phyloP scores from a whole-genome alignment of 2,797 vertebrate genomes.

The Decapterus maruadsi region DNA sequence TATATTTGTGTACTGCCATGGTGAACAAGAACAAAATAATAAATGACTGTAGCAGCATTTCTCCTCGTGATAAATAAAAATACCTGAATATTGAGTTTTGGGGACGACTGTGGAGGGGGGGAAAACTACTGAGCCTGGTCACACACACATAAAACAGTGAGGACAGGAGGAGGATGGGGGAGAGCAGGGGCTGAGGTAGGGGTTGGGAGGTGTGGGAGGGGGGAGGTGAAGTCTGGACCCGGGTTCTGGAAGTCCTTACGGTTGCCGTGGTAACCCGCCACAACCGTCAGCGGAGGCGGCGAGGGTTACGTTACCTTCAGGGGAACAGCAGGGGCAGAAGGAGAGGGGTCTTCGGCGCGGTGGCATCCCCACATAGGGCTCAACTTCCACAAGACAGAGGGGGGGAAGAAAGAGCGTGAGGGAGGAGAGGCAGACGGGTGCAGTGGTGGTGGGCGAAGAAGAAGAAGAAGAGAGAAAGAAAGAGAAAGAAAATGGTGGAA shows the following conservation, averaged over 20 bases:
- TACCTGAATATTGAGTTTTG: not conserved
- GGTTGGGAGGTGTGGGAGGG: constrained; percentile 5
- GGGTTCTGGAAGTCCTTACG: constrained; percentile 71
- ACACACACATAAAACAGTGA: constrained; percentile 46
- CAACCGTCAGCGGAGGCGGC: constrained; percentile 75
- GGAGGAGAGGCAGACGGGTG: constrained; percentile 79
- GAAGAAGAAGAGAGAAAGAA: constrained; percentile 72
- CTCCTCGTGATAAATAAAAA: not conserved
- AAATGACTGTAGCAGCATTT: not conserved
- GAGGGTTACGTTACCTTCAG: constrained; percentile 96
- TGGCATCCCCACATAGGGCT: constrained; percentile 95
- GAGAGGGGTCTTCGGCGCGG: constrained; percentile 94
- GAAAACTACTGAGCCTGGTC: constrained; percentile 70
- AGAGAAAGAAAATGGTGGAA: constrained; percentile 68
- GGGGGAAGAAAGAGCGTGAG: constrained; percentile 53
- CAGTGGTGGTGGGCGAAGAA: constrained; percentile 65
- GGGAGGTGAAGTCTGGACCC: constrained; percentile 26
- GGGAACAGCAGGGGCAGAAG: constrained; percentile 99
- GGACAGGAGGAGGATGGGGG: constrained; percentile 23
- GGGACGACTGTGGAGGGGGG: constrained; percentile 67
- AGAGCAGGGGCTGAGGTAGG: too few relatives aligned
- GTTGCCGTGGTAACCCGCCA: constrained; percentile 81
- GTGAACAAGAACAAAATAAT: not conserved
- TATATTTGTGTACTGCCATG: not conserved
- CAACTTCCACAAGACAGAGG: constrained; percentile 92